Percentiles rank a stretch among this genome's conserved stretches.
Evolutionary conservation across 2,797 vertebrate genomes (phyloP).

Genomic region (Arrhamphus sclerolepis): DNA sequence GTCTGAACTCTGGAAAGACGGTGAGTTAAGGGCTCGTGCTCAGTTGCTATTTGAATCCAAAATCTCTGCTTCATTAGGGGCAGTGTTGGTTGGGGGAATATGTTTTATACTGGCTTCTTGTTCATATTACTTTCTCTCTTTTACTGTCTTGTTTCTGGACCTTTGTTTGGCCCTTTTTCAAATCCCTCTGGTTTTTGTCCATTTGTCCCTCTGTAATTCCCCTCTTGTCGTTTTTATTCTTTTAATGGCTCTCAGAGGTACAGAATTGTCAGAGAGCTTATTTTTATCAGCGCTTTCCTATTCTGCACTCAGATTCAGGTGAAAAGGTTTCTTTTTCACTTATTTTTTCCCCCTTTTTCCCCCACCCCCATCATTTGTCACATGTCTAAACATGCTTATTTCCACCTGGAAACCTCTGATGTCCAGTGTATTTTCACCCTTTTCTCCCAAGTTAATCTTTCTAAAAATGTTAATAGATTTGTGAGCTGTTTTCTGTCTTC

Average conservation of each 20-base stretch:
- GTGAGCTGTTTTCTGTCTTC: constrained; percentile 22
- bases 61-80: constrained; percentile 2
- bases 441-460: constrained; percentile 11
- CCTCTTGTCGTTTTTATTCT: constrained; percentile 60
- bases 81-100: constrained; percentile 1
- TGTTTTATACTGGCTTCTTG: constrained; percentile 19
- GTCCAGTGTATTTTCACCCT: background rate
- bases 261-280: constrained; percentile 94
- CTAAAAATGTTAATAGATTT: constrained; percentile 1
- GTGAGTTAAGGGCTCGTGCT: constrained; percentile 73
- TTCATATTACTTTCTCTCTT: constrained; percentile 55
- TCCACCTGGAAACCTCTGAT: constrained; percentile 53
- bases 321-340: constrained; percentile 78
- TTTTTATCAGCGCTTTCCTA: constrained; percentile 96
- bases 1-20: constrained; percentile 96
- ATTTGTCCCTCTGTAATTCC: constrained; percentile 50
- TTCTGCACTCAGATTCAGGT: constrained; percentile 96
- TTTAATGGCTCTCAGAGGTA: constrained; percentile 87
- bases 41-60: constrained; percentile 27
- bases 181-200: constrained; percentile 32
- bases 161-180: constrained; percentile 63
- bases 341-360: constrained; percentile 32
- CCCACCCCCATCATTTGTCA: constrained; percentile 42
- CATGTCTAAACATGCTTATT: constrained; percentile 22
- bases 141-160: constrained; percentile 55